Evolutionary conservation across 2,888 invertebrate genomes (phyloP), one percentile per base, ranked within the genome.

Genomic region (Eurytoma adleriae): DNA sequence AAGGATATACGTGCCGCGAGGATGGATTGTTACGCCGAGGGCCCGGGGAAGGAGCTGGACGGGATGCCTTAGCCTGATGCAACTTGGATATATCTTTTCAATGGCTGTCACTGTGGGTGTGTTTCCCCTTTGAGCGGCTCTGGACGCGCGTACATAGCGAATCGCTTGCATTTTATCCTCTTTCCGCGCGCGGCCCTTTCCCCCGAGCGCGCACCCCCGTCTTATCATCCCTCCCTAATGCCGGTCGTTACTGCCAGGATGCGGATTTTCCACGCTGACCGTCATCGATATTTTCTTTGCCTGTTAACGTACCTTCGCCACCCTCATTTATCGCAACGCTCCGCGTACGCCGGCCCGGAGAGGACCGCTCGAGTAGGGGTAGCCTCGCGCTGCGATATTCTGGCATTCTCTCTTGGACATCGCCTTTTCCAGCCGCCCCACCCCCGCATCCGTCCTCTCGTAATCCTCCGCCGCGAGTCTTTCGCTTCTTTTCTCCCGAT

Each of bases 191-290:
- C n/a, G 40, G 24, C 40, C 13, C 40, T 40, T 40, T 64, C 48
- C 10, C 40, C 48, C 66, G 20, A 12, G 68, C 66, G 40, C 50
- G 56, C 64, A n/a, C 64, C 62, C 48, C 64, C 54, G 78, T 78
- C 79, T 79, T 81, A 59, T 83, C 78, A 59, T 64, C 40, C 72
- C 54, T 72, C 76, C 69, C 64, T 70, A 83, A 85, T 85, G 85
- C 85, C 84, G 79, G 13, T 90, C 90, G 89, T 90, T 90, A 90
- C 88, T 86, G 88, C 87, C 90, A 89, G 90, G 90, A 90, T 90
- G 87, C 89, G 86, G 85, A 87, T 88, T 87, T 83, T 83, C 84
- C 77, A 14, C 24, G 82, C 84, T 85, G 86, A 84, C 85, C 84
- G 56, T 77, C 82, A 48, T 70, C 86, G 86, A 87, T 87, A 88